Base-by-base conservation (phyloP, 2,797 vertebrate genomes). In the Orestias chungarensis region DNA sequence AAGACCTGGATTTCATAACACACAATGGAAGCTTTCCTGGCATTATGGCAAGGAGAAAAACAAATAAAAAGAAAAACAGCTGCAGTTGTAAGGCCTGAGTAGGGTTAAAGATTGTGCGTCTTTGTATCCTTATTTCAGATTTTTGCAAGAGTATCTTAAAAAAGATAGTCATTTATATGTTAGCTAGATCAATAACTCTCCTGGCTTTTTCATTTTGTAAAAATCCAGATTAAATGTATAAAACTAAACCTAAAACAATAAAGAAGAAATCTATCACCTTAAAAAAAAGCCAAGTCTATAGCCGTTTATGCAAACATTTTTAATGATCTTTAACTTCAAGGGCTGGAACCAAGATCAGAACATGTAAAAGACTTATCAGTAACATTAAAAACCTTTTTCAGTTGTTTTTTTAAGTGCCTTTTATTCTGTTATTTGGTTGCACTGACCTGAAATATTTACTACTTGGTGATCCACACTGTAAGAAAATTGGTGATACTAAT, bases 1-100 rank as follows among this genome's bases (percentile, higher is more conserved):
- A 87, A 86, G 81, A 76, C 69, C n/a, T 62, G 14, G 18, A 59
- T 75, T 80, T 82, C 67, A 80, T 76, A 86, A 89, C 81, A 75
- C 66, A 64, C 66, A 67, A 73, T 82, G 73, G 10, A 40, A 68
- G 72, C 76, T 78, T 71, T 71, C 5, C 17, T 68, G 78, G 82
- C 82, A 78, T 62, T 59, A 75, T 70, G 43, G 62, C 65, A 61
- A 69, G 50, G 50, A 52, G 4, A 27, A 25, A 27, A 6, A n/a
- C 5, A n/a, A n/a, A n/a, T n/a, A n/a, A n/a, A n/a, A n/a, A n/a
- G n/a, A n/a, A 40, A 50, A 25, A 66, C 40, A 42, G 23, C 23
- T 40, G 59, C 20, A 1, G 12, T 40, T 62, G 40, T 25, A 17
- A 62, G 42, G 38, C 23, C 25, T 62, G 35, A 40, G 35, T 14